phyloP scores from a whole-genome alignment of 2,113 vertebrate species.

The Macroglossus sobrinus region DNA sequence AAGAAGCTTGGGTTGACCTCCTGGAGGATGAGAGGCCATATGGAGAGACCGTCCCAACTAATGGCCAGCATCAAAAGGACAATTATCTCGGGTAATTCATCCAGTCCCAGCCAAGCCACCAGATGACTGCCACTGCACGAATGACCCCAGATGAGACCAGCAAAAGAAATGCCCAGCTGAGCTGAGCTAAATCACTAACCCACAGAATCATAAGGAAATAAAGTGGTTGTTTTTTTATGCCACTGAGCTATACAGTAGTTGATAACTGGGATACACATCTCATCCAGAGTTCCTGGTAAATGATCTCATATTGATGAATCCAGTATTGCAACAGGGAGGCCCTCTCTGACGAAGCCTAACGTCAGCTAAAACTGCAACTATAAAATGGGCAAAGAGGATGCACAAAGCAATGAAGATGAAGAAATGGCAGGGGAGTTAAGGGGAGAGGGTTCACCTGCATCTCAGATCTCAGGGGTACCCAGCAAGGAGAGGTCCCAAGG shows the following conservation, averaged over 20 bases:
- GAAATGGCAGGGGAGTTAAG: rapidly evolving
- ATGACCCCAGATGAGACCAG: not conserved
- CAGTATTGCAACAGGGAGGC: not conserved
- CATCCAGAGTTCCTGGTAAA: not conserved
- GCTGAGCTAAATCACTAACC: not conserved
- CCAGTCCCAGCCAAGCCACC: not conserved
- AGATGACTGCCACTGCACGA: not conserved
- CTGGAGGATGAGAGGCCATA: not conserved
- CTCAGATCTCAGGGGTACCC: not conserved
- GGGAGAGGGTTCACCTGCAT: not conserved
- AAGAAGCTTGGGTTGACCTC: not conserved
- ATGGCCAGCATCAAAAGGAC: not conserved
- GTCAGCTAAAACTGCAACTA: not conserved
- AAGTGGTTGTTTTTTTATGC: rapidly evolving
- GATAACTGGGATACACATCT: not conserved
- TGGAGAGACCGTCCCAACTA: not conserved
- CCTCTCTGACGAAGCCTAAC: not conserved
- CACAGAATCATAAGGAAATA: not conserved
- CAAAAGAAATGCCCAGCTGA: not conserved
- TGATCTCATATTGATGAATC: not conserved
- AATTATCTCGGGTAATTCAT: not conserved
- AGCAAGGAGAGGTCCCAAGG: not conserved
- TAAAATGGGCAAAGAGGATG: rapidly evolving
- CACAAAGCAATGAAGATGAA: not conserved
- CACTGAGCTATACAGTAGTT: not conserved